Evolutionary conservation across 2,113 vertebrate genomes (phyloP).

Genomic region (Cathartes aura): DNA sequence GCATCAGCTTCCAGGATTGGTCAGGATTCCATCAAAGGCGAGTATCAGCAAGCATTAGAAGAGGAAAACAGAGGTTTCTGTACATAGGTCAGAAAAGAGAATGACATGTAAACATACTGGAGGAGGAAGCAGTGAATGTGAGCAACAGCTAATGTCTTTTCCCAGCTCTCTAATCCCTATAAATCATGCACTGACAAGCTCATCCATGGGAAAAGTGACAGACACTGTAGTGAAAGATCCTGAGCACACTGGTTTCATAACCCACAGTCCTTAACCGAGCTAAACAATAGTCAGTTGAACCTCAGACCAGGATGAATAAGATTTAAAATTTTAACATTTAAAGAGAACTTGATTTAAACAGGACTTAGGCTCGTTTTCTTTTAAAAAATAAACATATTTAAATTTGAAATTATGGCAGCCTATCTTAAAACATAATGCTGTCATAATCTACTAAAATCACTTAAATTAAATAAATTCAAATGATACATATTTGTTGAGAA

Average conservation of each 20-base stretch:
- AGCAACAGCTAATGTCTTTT: neutral
- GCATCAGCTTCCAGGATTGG: neutral
- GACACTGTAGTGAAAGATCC: neutral
- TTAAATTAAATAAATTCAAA: neutral
- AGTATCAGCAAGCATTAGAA: neutral
- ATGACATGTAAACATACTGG: neutral
- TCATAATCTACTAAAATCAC: neutral
- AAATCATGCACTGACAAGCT: neutral
- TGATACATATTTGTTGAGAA: neutral
- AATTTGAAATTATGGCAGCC: neutral
- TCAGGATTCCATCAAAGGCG: neutral
- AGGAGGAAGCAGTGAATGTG: neutral
- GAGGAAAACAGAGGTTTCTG: neutral
- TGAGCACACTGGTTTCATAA: neutral
- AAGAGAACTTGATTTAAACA: neutral
- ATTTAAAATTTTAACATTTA: neutral
- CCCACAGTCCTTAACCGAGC: neutral
- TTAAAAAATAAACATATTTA: neutral
- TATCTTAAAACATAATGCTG: neutral
- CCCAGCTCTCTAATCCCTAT: neutral
- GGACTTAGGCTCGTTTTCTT: rapidly evolving
- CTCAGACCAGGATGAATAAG: neutral
- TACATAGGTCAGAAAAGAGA: neutral
- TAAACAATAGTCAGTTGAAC: neutral
- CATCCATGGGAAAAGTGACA: neutral